A percentile compares a stretch with the other conserved stretches of the same genome.
These are phyloP conservation scores for Heterocephalus glaber DNA, from an alignment of 2,113 vertebrate species.

Conservation along the genomic window DNA sequence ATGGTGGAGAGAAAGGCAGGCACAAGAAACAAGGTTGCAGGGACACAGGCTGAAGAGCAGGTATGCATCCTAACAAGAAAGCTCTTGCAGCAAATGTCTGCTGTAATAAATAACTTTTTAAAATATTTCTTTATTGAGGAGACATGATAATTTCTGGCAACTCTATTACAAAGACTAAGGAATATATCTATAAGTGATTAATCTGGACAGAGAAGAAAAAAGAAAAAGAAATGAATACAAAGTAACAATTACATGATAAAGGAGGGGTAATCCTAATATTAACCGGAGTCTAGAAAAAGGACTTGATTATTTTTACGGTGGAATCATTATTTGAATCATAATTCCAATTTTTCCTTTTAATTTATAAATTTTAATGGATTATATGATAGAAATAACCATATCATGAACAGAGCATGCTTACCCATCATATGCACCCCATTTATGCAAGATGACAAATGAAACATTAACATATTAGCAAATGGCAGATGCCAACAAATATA, in stretches of 20 bases:
- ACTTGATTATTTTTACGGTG: not conserved
- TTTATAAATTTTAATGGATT: not conserved
- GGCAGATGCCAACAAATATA: not conserved
- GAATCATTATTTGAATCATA: not conserved
- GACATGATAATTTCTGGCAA: not conserved
- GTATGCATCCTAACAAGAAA: not conserved
- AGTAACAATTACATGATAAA: not conserved
- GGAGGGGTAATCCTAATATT: not conserved
- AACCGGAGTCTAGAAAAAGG: not conserved
- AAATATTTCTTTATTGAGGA: not conserved
- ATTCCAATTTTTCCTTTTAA: not conserved
- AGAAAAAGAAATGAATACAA: not conserved
- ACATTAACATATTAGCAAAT: constrained; percentile 7
- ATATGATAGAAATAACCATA: not conserved
- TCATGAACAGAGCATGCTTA: not conserved
- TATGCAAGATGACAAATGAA: not conserved
- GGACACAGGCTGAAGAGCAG: not conserved
- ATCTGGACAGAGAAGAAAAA: not conserved
- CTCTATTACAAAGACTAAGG: not conserved
- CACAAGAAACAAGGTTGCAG: accelerated
- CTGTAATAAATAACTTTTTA: not conserved
- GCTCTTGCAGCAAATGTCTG: not conserved
- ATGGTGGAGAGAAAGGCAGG: not conserved
- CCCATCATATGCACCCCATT: not conserved
- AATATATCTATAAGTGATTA: not conserved